Conservation (phyloP, 1,140 invertebrate genomes). For the Bombus soroeensis region DNA sequence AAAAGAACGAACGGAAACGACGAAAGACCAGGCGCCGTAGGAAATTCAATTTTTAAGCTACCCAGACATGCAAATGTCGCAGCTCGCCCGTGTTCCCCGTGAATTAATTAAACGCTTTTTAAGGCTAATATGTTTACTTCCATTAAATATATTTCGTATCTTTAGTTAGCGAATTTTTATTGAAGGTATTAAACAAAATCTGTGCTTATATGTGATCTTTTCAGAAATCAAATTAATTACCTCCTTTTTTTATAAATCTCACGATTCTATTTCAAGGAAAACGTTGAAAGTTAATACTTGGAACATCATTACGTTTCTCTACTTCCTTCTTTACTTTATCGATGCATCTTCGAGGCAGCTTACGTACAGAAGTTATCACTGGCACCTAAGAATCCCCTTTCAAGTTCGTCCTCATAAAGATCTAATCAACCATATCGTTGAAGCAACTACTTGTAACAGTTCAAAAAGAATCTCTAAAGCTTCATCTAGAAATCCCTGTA, state of each 20-base stretch:
- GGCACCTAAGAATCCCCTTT: neutral
- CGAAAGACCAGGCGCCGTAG: neutral
- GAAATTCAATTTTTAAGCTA: slow-evolving; percentile 31
- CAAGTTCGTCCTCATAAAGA: neutral
- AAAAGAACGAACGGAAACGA: neutral
- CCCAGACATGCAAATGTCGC: slow-evolving; percentile 33
- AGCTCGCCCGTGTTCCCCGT: neutral
- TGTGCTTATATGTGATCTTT: neutral
- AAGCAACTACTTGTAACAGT: neutral
- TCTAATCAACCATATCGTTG: neutral
- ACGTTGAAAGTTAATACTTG: too few species aligned
- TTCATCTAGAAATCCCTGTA: too few species aligned
- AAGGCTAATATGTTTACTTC: neutral
- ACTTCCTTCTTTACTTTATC: neutral
- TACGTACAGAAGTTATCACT: neutral
- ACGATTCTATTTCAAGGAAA: too few species aligned
- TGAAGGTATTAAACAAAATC: neutral
- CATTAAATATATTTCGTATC: neutral
- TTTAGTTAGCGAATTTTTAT: neutral
- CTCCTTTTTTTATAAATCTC: too few species aligned
- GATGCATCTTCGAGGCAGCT: neutral
- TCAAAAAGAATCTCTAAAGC: neutral
- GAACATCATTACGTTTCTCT: neutral
- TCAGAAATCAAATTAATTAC: too few species aligned
- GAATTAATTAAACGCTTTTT: neutral